Conservation (phyloP, 1,140 invertebrate species). For the Globodera ellingtonae region DNA sequence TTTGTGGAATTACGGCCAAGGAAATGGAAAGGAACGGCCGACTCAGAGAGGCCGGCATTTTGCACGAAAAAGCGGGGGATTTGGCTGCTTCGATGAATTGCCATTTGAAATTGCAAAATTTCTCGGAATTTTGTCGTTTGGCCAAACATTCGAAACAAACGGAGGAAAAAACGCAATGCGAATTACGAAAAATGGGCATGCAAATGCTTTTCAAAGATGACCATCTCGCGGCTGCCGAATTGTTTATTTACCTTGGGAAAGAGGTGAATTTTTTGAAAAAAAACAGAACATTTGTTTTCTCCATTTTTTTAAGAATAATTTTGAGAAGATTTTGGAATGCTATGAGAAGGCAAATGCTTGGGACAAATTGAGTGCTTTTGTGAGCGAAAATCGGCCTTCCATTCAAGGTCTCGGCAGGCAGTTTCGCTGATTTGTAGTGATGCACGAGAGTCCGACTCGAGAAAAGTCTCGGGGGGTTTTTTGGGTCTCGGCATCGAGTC, state of each 20-base stretch:
- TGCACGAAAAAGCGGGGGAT: slow-evolving; percentile 41
- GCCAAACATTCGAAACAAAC: neutral
- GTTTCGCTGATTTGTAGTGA: neutral
- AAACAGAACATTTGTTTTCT: neutral
- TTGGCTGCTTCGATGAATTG: slow-evolving; percentile 42
- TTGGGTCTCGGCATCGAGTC: too few relatives aligned
- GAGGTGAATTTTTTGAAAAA: slow-evolving; percentile 33
- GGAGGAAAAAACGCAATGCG: slow-evolving; percentile 1
- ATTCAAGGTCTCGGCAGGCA: neutral
- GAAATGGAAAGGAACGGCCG: slow-evolving; percentile 12
- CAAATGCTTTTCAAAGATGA: slow-evolving; percentile 36
- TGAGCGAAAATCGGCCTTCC: neutral
- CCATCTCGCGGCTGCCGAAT: slow-evolving; percentile 40
- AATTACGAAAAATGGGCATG: slow-evolving; percentile 45
- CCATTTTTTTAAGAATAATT: slow-evolving; percentile 32
- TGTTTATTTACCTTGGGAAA: slow-evolving; percentile 32
- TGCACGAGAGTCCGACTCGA: neutral
- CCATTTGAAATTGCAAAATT: slow-evolving; percentile 9
- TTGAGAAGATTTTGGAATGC: slow-evolving; percentile 30
- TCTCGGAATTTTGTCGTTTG: slow-evolving; percentile 26
- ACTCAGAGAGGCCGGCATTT: slow-evolving; percentile 43
- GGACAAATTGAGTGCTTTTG: slow-evolving; percentile 8
- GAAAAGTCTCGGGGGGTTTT: too few relatives aligned
- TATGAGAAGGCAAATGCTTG: slow-evolving; percentile 26
- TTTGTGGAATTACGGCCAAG: slow-evolving; percentile 40